These are phyloP conservation scores for Lucinisca nassula DNA, from an alignment of 2,888 invertebrate species.

Conservation along the genomic window DNA sequence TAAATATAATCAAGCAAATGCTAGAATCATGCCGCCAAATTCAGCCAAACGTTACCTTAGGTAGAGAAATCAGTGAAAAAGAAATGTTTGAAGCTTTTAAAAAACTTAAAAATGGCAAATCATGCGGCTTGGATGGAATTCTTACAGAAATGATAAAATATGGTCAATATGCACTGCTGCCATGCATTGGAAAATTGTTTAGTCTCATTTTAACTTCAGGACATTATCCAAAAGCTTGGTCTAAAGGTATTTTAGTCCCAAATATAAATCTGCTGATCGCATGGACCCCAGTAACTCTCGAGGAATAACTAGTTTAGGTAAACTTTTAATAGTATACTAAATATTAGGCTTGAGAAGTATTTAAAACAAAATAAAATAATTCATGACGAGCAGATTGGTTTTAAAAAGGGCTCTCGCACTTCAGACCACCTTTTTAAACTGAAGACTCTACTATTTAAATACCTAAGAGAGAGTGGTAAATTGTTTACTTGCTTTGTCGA, in stretches of 20 bases:
- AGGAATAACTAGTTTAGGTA: neutral
- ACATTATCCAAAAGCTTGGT: constrained; percentile 12
- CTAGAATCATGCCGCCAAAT: neutral
- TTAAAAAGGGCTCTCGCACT: neutral
- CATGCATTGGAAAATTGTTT: constrained; percentile 1
- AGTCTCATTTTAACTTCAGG: neutral
- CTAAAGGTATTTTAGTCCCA: neutral
- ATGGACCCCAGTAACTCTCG: constrained; percentile 8
- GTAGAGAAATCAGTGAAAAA: neutral
- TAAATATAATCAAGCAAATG: neutral
- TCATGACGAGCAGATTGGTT: constrained; percentile 13
- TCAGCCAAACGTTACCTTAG: neutral
- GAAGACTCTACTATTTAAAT: constrained; percentile 5
- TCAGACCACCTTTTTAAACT: neutral
- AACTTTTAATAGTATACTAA: neutral
- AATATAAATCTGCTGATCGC: neutral
- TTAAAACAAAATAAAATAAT: neutral
- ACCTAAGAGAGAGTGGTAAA: neutral
- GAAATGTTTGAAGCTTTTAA: neutral
- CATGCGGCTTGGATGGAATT: neutral
- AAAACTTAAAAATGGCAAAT: neutral
- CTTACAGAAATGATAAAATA: constrained; percentile 20
- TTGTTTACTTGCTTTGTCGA: constrained; percentile 13
- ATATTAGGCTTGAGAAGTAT: neutral
- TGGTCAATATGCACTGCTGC: neutral